Evolutionary conservation across 2,113 vertebrate genomes (phyloP), one percentile per base, ranked within the genome.

Genomic region (Leptocoma aspasia): DNA sequence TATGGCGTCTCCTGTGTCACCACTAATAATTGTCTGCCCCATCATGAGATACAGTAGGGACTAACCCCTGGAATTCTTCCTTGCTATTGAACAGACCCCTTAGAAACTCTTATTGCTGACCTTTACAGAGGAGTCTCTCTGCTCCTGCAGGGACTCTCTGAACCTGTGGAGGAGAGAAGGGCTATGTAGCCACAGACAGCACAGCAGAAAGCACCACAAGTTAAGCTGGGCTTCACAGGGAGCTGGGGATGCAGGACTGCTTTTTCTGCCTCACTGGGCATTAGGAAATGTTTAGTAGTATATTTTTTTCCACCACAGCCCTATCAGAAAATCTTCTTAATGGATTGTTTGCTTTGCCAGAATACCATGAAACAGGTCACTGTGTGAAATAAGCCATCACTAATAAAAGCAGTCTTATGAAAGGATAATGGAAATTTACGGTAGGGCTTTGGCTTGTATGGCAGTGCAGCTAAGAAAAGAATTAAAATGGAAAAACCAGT

Each of bases 391-490:
- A 87, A 91, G 30, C 66, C 69, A 82, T 76, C 68, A 79, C 47
- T 42, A 94, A 73, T 80, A 89, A 83, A 93, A 94, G 33, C 28
- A 59, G 11, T 57, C 82, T 65, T 85, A 68, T 5, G 30, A 79
- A 21, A 80, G 76, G 63, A 63, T 76, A 93, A 88, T 24, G 50
- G 45, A 82, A 93, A 93, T 93, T 82, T 92, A 90, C 73, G 45
- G 79, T 11, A 69, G 63, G 30, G 63, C 37, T 92, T 97, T 83
- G 24, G 33, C 39, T 65, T 77, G 16, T 39, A 73, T 11, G 31
- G 71, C n/a, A 83, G 27, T 1, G 10, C 1, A 1, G 39, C 52
- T 80, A 66, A 80, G 20, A 90, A 47, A 73, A 94, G 20, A 91
- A 91, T 80, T 92, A 63, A 59, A 92, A 24, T 23, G 18, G 42